phyloP scores from a whole-genome alignment of 2,888 invertebrate species.

The Junonia oenone region DNA sequence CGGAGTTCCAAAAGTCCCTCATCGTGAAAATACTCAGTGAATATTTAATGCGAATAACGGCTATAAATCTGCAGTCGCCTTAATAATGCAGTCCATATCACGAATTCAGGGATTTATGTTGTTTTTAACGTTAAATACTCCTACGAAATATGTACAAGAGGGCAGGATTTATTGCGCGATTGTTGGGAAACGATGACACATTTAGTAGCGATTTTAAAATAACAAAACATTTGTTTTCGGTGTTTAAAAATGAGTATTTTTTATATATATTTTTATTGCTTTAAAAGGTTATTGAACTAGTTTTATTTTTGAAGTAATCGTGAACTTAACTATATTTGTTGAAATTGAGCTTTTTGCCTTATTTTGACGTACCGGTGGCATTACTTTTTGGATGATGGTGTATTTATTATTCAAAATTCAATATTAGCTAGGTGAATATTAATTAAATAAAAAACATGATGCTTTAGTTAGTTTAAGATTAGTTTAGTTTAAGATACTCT shows the following conservation, averaged over 20 bases:
- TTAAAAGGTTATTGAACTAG: not conserved
- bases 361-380: too few species aligned
- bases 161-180: not conserved
- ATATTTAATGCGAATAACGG: slow-evolving; percentile 21
- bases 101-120: slow-evolving; percentile 2
- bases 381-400: too few species aligned
- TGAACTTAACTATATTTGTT: too few species aligned
- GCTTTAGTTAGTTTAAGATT: too few species aligned
- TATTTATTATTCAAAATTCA: too few species aligned
- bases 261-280: too few species aligned
- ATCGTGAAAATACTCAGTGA: slow-evolving; percentile 14
- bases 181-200: not conserved
- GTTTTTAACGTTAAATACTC: not conserved
- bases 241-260: not conserved
- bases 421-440: too few species aligned
- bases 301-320: too few species aligned
- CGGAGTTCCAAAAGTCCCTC: slow-evolving; percentile 4
- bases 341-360: too few species aligned
- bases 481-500: too few species aligned
- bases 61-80: slow-evolving; percentile 25
- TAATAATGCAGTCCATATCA: slow-evolving; percentile 17
- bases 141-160: not conserved
- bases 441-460: too few species aligned
- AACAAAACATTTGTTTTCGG: not conserved
- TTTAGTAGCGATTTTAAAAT: not conserved